Evolutionary conservation across 2,113 vertebrate species (phyloP), one percentile per base, ranked within the genome.

Genomic region (Planiliza haematocheilus): DNA sequence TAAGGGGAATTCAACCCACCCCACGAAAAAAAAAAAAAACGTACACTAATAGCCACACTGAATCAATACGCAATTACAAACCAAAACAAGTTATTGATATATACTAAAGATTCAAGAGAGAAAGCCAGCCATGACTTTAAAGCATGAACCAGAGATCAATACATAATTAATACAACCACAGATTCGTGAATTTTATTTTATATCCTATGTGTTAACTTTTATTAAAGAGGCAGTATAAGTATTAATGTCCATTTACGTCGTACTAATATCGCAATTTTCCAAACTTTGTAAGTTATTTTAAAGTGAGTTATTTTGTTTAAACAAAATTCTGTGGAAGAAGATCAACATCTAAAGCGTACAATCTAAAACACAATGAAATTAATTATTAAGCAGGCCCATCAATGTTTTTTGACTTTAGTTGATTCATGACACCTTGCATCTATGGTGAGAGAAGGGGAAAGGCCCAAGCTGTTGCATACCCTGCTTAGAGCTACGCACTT

Each of bases 41-140:
- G 69, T 68, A 43, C 61, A 77, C 56, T 53, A 84, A 67, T 58
- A 57, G 53, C 65, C 55, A 70, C 60, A 79, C 63, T 73, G 37
- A 89, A 91, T 93, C 92, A 48, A 93, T 94, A 93, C 60, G 36
- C 75, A 94, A 93, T 93, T 93, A 92, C 80, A 87, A 85, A 80
- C 86, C 77, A 91, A 30, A 91, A 83, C 80, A 73, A 84, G 81
- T 81, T 91, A 93, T 90, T 91, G 91, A 91, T 91, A 88, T 62
- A 79, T 62, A 79, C 51, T 79, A 77, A 87, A 83, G 81, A 89
- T 90, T 74, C 53, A 56, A 20, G 51, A 55, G 67, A 71, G 34
- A 56, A 85, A 81, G 79, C 67, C 60, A 83, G 81, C 43, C 77
- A 71, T 66, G 63, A 71, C 79, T 84, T 91, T 86, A 88, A 86